Percentiles rank a stretch among this genome's conserved stretches.
These are phyloP conservation scores for Thera britannica DNA, from an alignment of 2,888 invertebrate genomes.

Conservation along the genomic window DNA sequence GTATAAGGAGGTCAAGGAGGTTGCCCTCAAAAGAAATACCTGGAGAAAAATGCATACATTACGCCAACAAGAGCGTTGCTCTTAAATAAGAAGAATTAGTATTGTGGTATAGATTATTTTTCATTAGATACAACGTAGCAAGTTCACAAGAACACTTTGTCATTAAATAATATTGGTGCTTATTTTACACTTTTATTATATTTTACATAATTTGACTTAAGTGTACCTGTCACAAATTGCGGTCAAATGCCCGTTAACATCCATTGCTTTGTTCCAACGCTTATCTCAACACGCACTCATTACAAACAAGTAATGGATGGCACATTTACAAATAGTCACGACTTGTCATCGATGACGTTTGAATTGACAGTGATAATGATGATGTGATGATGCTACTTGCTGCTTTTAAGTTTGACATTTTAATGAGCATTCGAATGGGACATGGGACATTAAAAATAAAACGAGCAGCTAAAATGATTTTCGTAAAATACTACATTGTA, in stretches of 20 bases:
- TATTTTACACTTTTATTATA: background rate
- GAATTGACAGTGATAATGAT: slow-evolving; percentile 20
- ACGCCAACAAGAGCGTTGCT: no score
- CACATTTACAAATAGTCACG: slow-evolving; percentile 66
- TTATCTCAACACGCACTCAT: slow-evolving; percentile 50
- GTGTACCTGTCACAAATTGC: slow-evolving; percentile 48
- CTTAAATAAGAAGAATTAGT: no score
- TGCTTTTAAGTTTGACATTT: slow-evolving; percentile 45
- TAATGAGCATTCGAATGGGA: slow-evolving; percentile 17
- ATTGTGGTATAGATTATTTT: no score
- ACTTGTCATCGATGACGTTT: slow-evolving; percentile 48
- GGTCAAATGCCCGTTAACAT: slow-evolving; percentile 25
- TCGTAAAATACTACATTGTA: no score
- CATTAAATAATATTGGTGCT: background rate
- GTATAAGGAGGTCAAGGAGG: no score
- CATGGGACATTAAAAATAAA: background rate
- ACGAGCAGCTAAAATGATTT: background rate
- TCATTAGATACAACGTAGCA: no score
- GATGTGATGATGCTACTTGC: slow-evolving; percentile 20
- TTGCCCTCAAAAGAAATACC: no score
- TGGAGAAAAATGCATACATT: no score
- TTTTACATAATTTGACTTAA: background rate
- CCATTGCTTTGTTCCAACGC: slow-evolving; percentile 51
- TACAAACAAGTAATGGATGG: slow-evolving; percentile 61
- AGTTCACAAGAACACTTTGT: no score